Base-by-base conservation (phyloP, 2,797 vertebrate genomes). In the Nannoperca obscura region DNA sequence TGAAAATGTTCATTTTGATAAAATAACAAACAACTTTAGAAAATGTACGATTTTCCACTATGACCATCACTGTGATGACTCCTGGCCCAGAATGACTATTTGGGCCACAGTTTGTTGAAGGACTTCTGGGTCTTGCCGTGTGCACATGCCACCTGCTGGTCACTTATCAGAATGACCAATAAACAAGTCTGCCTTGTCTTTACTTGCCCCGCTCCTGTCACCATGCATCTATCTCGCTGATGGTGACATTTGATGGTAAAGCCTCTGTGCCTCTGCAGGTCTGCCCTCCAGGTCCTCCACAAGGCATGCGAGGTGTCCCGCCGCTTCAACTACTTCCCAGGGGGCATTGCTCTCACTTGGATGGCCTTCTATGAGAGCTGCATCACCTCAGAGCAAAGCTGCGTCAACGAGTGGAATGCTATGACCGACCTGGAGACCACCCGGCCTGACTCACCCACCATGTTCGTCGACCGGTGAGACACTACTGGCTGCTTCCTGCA, bases 341-440 rank as follows among this genome's bases (percentile, higher is more conserved):
- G 97, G 0, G 97, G 98, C 7, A 94, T 97, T 84, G 96, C 97
- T 1, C 95, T 99, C 63, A 96, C 97, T 1, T 99, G 98, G 98
- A 97, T 95, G 89, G 96, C 96, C 3, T 99, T 97, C 93, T 99
- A 99, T 0, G 98, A 98, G 79, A 97, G 97, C 95, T 97, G 97
- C 93, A 95, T 99, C 83, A 89, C 96, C 86, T 99, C 98, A 0
- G 97, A 99, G 27, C 98, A 99, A 91, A 99, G 97, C 93, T 97
- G 95, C 95, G 94, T 99, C 93, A 99, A 99, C 0, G 98, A 99
- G 94, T 99, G 98, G 98, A 99, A 99, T 0, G 92, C 97, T 2
- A 98, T 98, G 97, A 97, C 96, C 75, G 97, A 99, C 92, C 94
- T 99, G 93, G 98, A 99, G 93, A 97, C 96, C 79, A 94, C 96